Evolutionary conservation across 2,113 vertebrate genomes (phyloP).

Genomic region (Caretta caretta): DNA sequence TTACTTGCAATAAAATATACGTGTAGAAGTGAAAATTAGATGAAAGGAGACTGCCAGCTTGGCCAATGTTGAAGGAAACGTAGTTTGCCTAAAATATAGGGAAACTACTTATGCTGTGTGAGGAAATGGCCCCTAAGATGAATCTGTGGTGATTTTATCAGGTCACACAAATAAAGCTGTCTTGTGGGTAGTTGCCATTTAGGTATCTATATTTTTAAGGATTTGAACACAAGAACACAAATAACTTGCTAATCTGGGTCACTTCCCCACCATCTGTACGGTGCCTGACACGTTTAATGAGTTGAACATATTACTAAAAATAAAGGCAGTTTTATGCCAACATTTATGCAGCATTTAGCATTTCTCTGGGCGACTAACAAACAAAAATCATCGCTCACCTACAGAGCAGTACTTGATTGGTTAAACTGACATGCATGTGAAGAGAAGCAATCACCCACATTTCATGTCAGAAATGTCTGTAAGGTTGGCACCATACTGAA

Average conservation of each 20-base stretch:
- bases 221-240: not conserved
- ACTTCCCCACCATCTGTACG: conserved; percentile 66
- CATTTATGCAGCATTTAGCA: not conserved
- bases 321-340: not conserved
- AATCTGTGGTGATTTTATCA: not conserved
- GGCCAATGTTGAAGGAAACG: not conserved
- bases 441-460: not conserved
- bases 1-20: not conserved
- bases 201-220: not conserved
- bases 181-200: not conserved
- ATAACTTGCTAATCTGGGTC: not conserved
- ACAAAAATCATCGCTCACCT: not conserved
- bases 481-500: not conserved
- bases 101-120: not conserved
- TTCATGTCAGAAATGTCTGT: not conserved
- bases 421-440: not conserved
- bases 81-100: not conserved
- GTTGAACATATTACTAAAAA: not conserved
- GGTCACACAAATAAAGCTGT: not conserved
- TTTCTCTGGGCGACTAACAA: not conserved
- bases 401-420: not conserved
- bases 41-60: not conserved
- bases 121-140: not conserved
- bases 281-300: conserved; percentile 29
- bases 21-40: not conserved